Evolutionary conservation across 2,888 invertebrate species (phyloP).

Genomic region (Pseudoips prasinana): DNA sequence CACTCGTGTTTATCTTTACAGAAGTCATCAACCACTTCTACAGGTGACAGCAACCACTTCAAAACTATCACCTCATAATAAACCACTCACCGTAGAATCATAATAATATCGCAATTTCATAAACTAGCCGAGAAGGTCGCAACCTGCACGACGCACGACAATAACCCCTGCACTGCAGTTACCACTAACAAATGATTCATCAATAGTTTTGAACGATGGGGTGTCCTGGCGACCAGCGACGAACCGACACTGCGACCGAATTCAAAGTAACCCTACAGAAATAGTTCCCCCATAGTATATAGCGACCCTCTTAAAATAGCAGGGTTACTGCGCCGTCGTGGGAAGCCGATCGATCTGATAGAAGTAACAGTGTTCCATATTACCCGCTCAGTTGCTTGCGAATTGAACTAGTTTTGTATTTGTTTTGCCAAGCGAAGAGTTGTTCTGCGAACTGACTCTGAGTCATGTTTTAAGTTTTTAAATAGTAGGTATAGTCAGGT

Average conservation of each 20-base stretch:
- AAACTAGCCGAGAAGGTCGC: constrained; percentile 36
- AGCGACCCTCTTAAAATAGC: constrained; percentile 42
- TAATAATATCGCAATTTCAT: constrained; percentile 75
- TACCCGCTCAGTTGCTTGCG: constrained; percentile 43
- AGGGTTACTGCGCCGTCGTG: constrained; percentile 68
- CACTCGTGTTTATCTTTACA: too few relatives aligned
- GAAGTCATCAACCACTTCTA: neutral
- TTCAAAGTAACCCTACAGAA: constrained; percentile 39
- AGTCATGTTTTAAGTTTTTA: too few relatives aligned
- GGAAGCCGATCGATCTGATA: constrained; percentile 70
- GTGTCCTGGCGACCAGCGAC: constrained; percentile 57
- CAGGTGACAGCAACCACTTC: neutral
- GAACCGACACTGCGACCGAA: constrained; percentile 43
- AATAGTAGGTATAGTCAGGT: too few relatives aligned
- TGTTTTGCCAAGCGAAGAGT: constrained; percentile 25
- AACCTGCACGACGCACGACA: constrained; percentile 28
- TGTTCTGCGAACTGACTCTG: constrained; percentile 1
- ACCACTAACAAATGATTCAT: constrained; percentile 47
- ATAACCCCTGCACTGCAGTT: constrained; percentile 40
- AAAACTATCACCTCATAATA: neutral
- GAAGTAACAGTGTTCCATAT: constrained; percentile 52
- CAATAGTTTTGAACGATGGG: constrained; percentile 38
- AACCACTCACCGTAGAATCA: constrained; percentile 68
- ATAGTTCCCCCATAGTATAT: constrained; percentile 22
- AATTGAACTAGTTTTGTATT: constrained; percentile 36